Percentiles rank a stretch among this genome's conserved stretches.
Evolutionary conservation across 30 jellyfish, hydroid and myxozoan genomes (phyloP).

Genomic region (Aurelia aurita): DNA sequence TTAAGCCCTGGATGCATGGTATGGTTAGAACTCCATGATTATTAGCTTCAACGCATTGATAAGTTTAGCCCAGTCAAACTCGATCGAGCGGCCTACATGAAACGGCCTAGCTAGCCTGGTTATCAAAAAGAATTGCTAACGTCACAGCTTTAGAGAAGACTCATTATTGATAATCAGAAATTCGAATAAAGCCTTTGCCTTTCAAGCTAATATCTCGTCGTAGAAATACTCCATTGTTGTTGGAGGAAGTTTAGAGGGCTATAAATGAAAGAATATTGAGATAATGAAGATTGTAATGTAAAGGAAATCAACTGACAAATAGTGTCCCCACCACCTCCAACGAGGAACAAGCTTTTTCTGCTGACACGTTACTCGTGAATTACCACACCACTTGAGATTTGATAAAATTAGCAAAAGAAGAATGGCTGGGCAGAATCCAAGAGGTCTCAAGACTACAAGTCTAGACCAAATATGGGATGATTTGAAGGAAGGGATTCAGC

Average conservation of each 20-base stretch:
- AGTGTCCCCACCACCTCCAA: background rate
- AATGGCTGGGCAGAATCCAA: conserved; percentile 74
- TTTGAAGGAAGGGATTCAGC: conserved; percentile 91
- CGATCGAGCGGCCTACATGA: background rate
- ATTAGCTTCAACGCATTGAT: background rate
- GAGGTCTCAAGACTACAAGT: conserved; percentile 76
- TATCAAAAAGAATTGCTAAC: background rate
- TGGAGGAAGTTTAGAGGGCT: background rate
- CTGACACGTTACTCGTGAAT: background rate
- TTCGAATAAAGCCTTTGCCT: background rate
- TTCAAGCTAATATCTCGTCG: background rate
- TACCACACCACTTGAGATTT: background rate
- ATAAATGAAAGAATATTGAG: background rate
- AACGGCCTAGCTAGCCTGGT: background rate
- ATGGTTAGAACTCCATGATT: too few species aligned
- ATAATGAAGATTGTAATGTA: background rate
- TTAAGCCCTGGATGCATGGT: too few species aligned
- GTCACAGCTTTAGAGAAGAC: background rate
- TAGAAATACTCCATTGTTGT: background rate
- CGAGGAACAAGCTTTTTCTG: background rate
- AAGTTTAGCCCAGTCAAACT: background rate
- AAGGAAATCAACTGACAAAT: background rate
- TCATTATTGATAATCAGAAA: background rate
- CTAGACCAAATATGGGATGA: conserved; percentile 96
- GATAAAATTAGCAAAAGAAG: background rate